Evolutionary conservation across 2,888 invertebrate species (phyloP), one percentile per base, ranked within the genome.

Genomic region (Amphiduros pacificus): DNA sequence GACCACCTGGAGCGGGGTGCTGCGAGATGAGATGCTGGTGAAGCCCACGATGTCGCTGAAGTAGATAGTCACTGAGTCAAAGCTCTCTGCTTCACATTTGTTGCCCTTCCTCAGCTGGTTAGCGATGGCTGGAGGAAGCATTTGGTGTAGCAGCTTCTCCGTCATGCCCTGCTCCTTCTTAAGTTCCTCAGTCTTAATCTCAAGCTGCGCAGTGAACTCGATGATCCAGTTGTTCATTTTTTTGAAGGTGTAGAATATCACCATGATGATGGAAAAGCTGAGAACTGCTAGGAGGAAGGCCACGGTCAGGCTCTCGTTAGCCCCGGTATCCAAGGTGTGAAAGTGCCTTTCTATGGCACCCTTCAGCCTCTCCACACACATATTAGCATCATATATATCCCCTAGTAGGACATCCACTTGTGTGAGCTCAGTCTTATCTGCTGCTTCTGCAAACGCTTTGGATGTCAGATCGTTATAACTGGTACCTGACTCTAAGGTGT

Each of bases 21-120:
- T 61, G 24, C 20, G 28, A 2, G 54, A 41, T 9, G 55, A 55
- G 6, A 61, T 61, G 14, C 14, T 48, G 1, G 54, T 50, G 27
- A 61, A 61, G 2, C 54, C 61, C 1, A 55, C 49, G 17, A 61
- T 56, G 28, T 61, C 61, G 5, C 48, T 48, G 56, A 61, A 61
- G 44, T 54, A 61, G 14, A 61, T 54, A 5, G 61, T 61, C 2
- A 61, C 61, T 14, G 6, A 24, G 27, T 56, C 56, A 24, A 51
- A 61, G 29, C 26, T 24, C 49, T 61, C 61, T 4, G 61, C 55
- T 31, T 55, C 24, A 1, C 55, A 36, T 26, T 41, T 32, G 27
- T 22, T 26, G 17, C 56, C 56, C 11, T 32, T 49, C 20, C 22
- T 31, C 2, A 61, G 36, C 50, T 56, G 49, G 17, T 56, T 50